A percentile compares a stretch with the other conserved stretches of the same genome.
phyloP scores from a whole-genome alignment of 2,888 invertebrate species.

The Pseudococcus viburni region DNA sequence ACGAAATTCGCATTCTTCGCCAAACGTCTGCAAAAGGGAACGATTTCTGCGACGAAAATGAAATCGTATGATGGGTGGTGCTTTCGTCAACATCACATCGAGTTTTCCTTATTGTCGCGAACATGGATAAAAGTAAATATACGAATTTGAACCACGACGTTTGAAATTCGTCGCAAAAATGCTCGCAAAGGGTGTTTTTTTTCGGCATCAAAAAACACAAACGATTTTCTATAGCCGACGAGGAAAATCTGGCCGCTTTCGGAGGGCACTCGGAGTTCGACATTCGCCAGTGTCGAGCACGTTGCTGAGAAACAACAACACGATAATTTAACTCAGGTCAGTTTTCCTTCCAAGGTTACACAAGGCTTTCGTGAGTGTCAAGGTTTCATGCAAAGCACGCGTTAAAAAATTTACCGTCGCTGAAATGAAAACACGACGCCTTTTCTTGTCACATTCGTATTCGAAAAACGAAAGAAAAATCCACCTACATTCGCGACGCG shows the following conservation, averaged over 20 bases:
- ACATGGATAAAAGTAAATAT: neutral
- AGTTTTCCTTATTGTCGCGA: neutral
- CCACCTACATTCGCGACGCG: neutral
- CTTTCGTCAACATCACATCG: neutral
- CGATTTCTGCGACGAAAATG: neutral
- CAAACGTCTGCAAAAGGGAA: neutral
- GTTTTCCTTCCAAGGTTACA: constrained; percentile 35
- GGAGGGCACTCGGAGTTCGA: neutral
- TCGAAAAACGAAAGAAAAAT: neutral
- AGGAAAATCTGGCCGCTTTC: neutral
- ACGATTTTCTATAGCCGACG: neutral
- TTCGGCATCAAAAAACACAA: too few species aligned
- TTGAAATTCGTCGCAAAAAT: neutral
- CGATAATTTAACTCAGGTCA: constrained; percentile 38
- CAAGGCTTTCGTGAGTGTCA: constrained; percentile 17
- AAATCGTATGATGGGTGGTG: neutral
- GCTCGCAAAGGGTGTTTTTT: neutral
- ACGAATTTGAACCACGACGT: neutral
- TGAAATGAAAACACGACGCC: constrained; percentile 40
- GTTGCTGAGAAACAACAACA: neutral
- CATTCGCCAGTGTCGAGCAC: too few species aligned
- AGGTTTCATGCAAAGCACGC: constrained; percentile 28
- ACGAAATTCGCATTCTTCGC: constrained; percentile 9
- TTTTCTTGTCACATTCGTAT: constrained; percentile 1
- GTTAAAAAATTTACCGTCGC: constrained; percentile 2